Percentiles rank a stretch among this genome's conserved stretches.
phyloP scores from a whole-genome alignment of 2,113 vertebrate genomes.

The Pseudorasbora parva region DNA sequence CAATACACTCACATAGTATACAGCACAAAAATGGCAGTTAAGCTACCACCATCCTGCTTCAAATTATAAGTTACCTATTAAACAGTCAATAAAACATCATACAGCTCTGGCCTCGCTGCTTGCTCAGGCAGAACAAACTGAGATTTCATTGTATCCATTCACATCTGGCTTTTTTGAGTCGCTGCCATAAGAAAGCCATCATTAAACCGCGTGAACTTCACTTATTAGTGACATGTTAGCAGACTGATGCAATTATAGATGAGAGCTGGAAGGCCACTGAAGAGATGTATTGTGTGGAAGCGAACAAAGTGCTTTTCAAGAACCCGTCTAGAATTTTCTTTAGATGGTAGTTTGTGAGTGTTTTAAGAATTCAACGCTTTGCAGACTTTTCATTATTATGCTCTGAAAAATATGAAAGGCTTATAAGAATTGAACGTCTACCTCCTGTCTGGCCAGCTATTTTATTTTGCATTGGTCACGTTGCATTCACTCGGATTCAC shows the following conservation, averaged over 20 bases:
- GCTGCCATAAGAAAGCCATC: neutral
- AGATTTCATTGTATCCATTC: slow-evolving; percentile 38
- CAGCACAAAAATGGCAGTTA: slow-evolving; percentile 23
- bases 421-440: neutral
- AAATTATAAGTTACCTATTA: slow-evolving; percentile 41
- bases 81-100: slow-evolving; percentile 31
- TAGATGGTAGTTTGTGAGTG: neutral
- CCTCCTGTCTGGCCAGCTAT: neutral
- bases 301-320: neutral
- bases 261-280: neutral
- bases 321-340: neutral
- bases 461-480: neutral
- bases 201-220: neutral
- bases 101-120: neutral
- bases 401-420: neutral
- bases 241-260: slow-evolving; percentile 33
- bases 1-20: neutral
- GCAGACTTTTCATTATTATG: neutral
- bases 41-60: neutral
- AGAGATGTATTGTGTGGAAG: neutral
- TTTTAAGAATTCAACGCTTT: neutral
- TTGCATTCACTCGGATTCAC: neutral
- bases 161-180: neutral
- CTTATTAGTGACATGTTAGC: slow-evolving; percentile 16
- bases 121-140: slow-evolving; percentile 23